Evolutionary conservation across 2,888 invertebrate genomes (phyloP), one percentile per base, ranked within the genome.

Genomic region (Hybos culiciformis): DNA sequence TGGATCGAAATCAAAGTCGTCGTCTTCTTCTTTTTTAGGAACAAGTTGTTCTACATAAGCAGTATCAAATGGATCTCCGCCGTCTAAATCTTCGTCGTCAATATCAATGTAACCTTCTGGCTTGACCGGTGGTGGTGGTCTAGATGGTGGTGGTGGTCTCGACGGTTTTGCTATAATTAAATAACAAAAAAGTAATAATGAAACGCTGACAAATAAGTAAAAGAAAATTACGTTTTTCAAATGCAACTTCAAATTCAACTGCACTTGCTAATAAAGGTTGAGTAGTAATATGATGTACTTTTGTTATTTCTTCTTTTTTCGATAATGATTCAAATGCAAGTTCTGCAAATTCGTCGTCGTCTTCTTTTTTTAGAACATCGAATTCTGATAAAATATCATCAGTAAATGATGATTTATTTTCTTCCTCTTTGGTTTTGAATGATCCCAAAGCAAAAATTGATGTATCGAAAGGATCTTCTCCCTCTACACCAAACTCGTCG

Each of bases 21-120:
- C 66, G 44, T 63, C 59, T 60, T 69, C 63, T 50, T 66, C 63
- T 47, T 61, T 60, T 5, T 57, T 54, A 3, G 77, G 83, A 41
- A 83, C 67, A 37, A 86, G 74, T 54, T 80, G 79, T 43, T 82
- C 82, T 0, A 82, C 86, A 62, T 85, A 85, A 39, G 83, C 77
- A 18, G 88, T 88, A 56, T 88, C 87, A 55, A 88, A 88, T 0
- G 88, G 88, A 72, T 88, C 66, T 59, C 62, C 63, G 43, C 60
- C 87, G 40, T 75, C 77, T 55, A 75, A 73, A 49, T 72, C 75
- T 49, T 68, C 56, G 56, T 74, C 73, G 40, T 62, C 60, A 32
- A 15, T 32, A 8, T 32, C 32, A 15, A 4, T 12, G 5, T n/a
- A 9, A 5, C 9, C 15, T 32, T 15, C 9, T 14, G 4, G 17